Conservation (phyloP, 2,113 vertebrate species). For the Meriones unguiculatus region DNA sequence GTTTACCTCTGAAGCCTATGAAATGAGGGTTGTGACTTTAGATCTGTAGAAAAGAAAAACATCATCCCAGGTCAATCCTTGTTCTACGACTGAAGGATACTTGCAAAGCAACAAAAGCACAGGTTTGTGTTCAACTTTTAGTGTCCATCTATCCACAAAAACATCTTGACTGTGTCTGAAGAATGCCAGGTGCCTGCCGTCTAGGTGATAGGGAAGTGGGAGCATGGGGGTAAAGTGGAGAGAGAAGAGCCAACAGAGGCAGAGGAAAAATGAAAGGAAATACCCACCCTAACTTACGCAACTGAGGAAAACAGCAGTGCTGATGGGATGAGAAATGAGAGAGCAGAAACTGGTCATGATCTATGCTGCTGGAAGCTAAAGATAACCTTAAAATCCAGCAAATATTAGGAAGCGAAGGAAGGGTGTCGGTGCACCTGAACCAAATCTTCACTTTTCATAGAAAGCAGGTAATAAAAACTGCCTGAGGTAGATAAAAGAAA, state of each 20-base stretch:
- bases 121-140: conserved; percentile 4
- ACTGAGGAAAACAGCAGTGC: background rate
- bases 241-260: background rate
- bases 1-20: background rate
- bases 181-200: background rate
- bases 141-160: background rate
- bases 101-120: background rate
- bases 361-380: background rate
- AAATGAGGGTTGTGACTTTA: background rate
- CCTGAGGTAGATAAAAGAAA: background rate
- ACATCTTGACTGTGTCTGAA: background rate
- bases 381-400: background rate
- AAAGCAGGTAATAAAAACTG: conserved; percentile 48
- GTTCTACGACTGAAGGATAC: background rate
- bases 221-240: background rate
- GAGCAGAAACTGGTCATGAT: background rate
- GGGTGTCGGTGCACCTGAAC: background rate
- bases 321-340: background rate
- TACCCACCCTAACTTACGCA: background rate
- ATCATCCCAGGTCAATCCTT: background rate
- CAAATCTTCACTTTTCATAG: background rate
- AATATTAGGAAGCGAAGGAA: background rate
- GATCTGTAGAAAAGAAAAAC: background rate
- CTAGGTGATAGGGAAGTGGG: background rate
- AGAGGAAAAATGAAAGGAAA: background rate